A percentile compares a stretch with the other conserved stretches of the same genome.
phyloP scores from a whole-genome alignment of 2,113 vertebrate genomes.

The Isurus oxyrinchus region DNA sequence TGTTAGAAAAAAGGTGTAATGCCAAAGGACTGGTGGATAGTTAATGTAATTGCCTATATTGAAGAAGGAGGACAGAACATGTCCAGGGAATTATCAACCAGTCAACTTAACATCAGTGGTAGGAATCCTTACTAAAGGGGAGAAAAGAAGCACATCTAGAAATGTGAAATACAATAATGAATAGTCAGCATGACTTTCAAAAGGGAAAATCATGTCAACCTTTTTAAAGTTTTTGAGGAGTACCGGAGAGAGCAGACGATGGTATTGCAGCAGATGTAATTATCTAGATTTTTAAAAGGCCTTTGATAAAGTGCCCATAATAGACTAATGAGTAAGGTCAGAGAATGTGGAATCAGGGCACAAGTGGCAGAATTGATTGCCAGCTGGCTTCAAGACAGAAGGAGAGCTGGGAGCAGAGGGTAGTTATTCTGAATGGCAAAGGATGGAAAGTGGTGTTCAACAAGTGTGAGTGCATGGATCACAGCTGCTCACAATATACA shows the following conservation, averaged over 20 bases:
- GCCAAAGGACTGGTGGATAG: not conserved
- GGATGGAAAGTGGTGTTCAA: not conserved
- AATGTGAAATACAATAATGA: not conserved
- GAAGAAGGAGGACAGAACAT: not conserved
- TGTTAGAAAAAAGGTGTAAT: not conserved
- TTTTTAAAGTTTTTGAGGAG: not conserved
- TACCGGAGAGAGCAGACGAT: not conserved
- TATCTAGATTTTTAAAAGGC: not conserved
- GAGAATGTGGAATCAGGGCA: not conserved
- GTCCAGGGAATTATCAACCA: not conserved
- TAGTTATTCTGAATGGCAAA: not conserved
- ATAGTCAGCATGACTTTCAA: not conserved
- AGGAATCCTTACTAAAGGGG: not conserved
- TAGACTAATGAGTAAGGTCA: not conserved
- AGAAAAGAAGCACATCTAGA: not conserved
- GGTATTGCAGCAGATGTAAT: not conserved
- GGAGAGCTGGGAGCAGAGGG: not conserved
- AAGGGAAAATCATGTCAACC: not conserved
- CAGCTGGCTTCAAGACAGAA: not conserved
- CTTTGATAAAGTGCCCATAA: not conserved
- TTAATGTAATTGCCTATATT: not conserved
- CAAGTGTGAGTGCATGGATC: not conserved
- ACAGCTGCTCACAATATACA: not conserved
- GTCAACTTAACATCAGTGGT: not conserved
- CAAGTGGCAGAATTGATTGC: not conserved